A percentile compares a stretch with the other conserved stretches of the same genome.
These are phyloP conservation scores for Tetramorium simillimum DNA, from an alignment of 1,140 invertebrate genomes.

Conservation along the genomic window DNA sequence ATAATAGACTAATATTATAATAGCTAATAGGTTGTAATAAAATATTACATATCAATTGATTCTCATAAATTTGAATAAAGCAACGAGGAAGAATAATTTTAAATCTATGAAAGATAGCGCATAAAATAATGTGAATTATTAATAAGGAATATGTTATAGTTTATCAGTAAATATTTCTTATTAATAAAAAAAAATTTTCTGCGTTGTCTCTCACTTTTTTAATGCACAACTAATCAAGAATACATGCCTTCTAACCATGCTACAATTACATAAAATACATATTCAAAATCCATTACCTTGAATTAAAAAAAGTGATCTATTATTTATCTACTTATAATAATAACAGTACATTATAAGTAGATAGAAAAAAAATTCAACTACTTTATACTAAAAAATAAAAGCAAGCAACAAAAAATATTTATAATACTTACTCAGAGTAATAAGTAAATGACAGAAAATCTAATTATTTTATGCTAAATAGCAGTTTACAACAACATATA, in stretches of 20 bases:
- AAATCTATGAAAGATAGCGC: constrained; percentile 18
- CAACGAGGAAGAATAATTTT: constrained; percentile 27
- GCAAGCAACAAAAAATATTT: not conserved
- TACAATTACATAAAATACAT: constrained; percentile 34
- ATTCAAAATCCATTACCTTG: constrained; percentile 12
- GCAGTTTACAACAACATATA: not conserved
- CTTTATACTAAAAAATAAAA: not conserved
- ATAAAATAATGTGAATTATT: constrained; percentile 15
- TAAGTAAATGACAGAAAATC: not conserved
- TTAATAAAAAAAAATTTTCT: not conserved
- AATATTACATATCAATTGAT: not conserved
- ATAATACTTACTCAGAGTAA: not conserved
- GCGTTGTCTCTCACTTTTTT: constrained; percentile 42
- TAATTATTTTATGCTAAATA: not conserved
- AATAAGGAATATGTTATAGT: not conserved
- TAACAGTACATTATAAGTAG: not conserved
- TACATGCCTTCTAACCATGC: constrained; percentile 12
- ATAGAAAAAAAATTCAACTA: not conserved
- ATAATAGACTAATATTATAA: constrained; percentile 13
- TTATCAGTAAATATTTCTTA: not conserved
- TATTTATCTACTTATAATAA: not conserved
- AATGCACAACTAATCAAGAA: constrained; percentile 37
- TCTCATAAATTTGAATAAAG: not conserved
- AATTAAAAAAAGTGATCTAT: not conserved
- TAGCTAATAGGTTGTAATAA: not conserved